Evolutionary conservation across 2,113 vertebrate genomes (phyloP), one percentile per base, ranked within the genome.

Genomic region (Sterna hirundo): DNA sequence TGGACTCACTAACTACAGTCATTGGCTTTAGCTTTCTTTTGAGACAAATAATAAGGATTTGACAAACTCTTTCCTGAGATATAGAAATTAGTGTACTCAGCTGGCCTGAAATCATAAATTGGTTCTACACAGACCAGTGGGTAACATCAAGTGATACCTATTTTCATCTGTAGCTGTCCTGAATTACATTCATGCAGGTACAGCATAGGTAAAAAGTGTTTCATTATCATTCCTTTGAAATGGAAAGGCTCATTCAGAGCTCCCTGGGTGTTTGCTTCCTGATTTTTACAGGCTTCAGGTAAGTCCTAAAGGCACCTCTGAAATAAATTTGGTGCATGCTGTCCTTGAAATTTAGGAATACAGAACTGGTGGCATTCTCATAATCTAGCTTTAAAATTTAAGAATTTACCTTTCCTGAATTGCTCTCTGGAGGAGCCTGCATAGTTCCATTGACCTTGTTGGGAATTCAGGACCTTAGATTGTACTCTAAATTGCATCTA

Each of bases 321-420:
- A 81, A 90, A 90, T 71, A 92, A 86, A 90, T 52, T 17, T 68
- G 55, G 16, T 44, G 15, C 64, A 84, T 40, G 7, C 30, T 77
- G 70, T 62, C 83, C 62, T 94, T 90, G 57, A 86, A 96, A 84
- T 92, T 70, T 57, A 81, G 42, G 42, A 75, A 91, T 84, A 86
- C 51, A 86, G 20, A 78, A 47, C 34, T 38, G 30, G 29, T 0
- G 12, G 32, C 22, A 68, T 60, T 91, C 64, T 47, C 18, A 60
- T 71, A 0, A 90, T 40, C 25, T 44, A 81, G 26, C 15, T 78
- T 95, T 93, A 95, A 84, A 88, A 86, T 78, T 36, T 49, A 88
- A 66, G 70, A 91, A 84, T 95, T 94, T 83, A 32, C 55, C 27
- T 83, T 81, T 81, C 38, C n/a, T 68, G 32, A 93, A 89, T 75